Evolutionary conservation across 2,113 vertebrate genomes (phyloP), one percentile per base, ranked within the genome.

Genomic region (Cyphomyrus plagiostoma): DNA sequence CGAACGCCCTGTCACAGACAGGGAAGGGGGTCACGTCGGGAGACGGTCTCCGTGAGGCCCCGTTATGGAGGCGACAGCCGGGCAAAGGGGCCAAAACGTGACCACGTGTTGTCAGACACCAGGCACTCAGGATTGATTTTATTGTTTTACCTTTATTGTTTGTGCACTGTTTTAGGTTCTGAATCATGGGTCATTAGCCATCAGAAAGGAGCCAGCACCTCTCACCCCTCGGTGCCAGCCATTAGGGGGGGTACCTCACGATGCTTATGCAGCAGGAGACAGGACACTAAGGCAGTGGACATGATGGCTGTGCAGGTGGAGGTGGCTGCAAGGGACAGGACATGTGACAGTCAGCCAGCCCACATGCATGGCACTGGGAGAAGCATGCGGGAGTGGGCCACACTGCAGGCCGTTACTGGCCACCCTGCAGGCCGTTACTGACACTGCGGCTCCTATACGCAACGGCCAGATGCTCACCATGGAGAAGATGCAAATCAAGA

Each of bases 251-350:
- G 11, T 95, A 98, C 98, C 96, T 96, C 93, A 42, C 3, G 93
- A 92, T 97, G 95, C 90, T 93, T 96, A 93, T 97, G 94, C 35
- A 99, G 93, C 89, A 99, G 91, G 83, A 99, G 96, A 0, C 96
- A 94, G 0, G 98, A 95, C 7, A 97, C 93, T 45, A 99, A 93
- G 23, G 94, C 94, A 3, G 96, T 97, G 13, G 97, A 95, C 94
- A 93, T 99, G 94, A 97, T 58, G 0, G 97, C 96, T 0, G 95
- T 96, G 92, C 96, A 97, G 45, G 94, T 94, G 4, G 95, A 86
- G 0, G 94, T 92, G 15, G 97, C 98, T 99, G 93, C 1, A 92
- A 85, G 48, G 4, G 30, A 74, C 19, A 80, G 58, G 21, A 3
- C 0, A 87, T 30, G 89, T 62, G 88, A 50, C 62, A 3, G 77